Percentiles rank a stretch among this genome's conserved stretches.
These are phyloP conservation scores for Amphipoea oculea DNA, from an alignment of 2,888 invertebrate species.

Conservation along the genomic window DNA sequence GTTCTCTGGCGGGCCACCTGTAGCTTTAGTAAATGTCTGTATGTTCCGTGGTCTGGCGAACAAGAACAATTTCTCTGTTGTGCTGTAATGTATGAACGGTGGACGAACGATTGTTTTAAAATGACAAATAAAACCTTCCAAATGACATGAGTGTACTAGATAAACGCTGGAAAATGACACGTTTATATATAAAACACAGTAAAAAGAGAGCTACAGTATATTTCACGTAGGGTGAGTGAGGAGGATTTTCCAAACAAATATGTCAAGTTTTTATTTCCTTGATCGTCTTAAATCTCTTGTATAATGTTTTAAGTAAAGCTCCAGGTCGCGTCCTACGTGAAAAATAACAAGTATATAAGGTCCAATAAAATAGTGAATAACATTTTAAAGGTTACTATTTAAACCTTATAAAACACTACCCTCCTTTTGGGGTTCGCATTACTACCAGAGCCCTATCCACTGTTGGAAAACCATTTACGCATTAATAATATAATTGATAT, in stretches of 20 bases:
- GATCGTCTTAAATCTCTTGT: background rate
- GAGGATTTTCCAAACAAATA: background rate
- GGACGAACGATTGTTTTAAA: conserved; percentile 33
- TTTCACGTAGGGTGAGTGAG: conserved; percentile 32
- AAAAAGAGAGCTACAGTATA: conserved; percentile 13
- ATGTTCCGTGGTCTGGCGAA: conserved; percentile 25
- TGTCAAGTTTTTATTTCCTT: background rate
- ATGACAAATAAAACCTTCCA: conserved; percentile 24
- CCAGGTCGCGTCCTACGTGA: conserved; percentile 10
- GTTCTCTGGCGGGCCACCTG: conserved; percentile 43
- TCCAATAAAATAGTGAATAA: conserved; percentile 26
- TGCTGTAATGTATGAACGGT: conserved; percentile 52
- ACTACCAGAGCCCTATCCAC: background rate
- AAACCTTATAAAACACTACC: background rate
- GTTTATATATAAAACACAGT: conserved; percentile 19
- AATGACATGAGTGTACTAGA: conserved; percentile 16
- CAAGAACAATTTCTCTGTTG: conserved; percentile 28
- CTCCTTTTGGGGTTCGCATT: background rate
- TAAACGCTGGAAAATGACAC: background rate
- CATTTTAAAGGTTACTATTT: conserved; percentile 2
- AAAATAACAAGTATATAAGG: conserved; percentile 26
- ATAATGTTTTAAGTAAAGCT: background rate
- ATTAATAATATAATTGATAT: background rate
- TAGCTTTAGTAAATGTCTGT: conserved; percentile 37
- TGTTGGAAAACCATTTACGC: background rate